Base-by-base conservation (phyloP, 2,113 vertebrate species). In the Apaloderma vittatum region DNA sequence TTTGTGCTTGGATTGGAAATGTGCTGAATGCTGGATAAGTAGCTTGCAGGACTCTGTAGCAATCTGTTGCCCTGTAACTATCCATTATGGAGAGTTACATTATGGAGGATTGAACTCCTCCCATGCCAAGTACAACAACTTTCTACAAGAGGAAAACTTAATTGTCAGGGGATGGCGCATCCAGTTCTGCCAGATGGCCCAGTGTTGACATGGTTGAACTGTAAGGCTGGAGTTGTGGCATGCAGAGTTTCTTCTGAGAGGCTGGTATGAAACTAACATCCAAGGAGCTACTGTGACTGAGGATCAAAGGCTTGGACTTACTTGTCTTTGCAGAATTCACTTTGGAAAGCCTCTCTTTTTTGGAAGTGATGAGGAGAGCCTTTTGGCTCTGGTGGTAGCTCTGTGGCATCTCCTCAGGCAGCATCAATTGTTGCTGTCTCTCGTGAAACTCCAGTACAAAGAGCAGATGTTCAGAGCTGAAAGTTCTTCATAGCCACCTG, bases 111-210 rank as follows among this genome's bases (percentile, higher is more conserved):
- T 80, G 48, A 88, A 32, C 40, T 90, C n/a, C 45, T 91, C 73
- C 74, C 8, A 21, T 66, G 51, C 23, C 8, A 62, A 48, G 22
- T 72, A 52, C 5, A 5, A 15, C 1, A 32, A 74, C 82, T 94
- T 95, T 87, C 52, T 74, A 92, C 14, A 70, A 77, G 85, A 92
- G 55, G 29, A 80, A 80, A 93, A 58, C 15, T 70, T 77, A 68
- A 80, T 90, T 82, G 55, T 59, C 73, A 27, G 30, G 34, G 52
- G 45, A 74, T n/a, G 57, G 68, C 57, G 24, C 52, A 61, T 96
- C 80, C n/a, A 36, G 88, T 94, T 94, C 45, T 81, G 86, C 90
- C 68, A 88, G 82, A 59, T 55, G 34, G 27, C 18, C 16, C 9
- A 24, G 29, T 58, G 36, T 51, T 57, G 58, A 58, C n/a, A 5